Evolutionary conservation across 2,888 invertebrate species (phyloP), one percentile per base, ranked within the genome.

Genomic region (Sarcophaga subvicina): DNA sequence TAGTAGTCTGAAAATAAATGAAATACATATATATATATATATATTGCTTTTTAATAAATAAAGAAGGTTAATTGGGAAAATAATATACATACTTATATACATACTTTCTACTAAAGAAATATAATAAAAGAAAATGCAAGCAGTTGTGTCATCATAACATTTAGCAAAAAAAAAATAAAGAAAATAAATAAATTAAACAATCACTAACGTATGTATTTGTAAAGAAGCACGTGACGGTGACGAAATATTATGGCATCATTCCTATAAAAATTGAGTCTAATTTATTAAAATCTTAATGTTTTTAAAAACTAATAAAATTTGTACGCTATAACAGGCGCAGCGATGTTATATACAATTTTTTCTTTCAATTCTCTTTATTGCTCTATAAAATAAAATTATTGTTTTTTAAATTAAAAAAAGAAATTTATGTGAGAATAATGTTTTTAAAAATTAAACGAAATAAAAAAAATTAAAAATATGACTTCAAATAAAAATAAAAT

Each of bases 161-260:
- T 85, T 37, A 59, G 70, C 47, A 75, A 37, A 37, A 37, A 5
- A 37, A 37, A 72, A 75, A 72, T 47, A 67, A 62, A 66, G 12
- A 64, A 80, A 66, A 72, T 45, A 62, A 66, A 64, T 63, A 64
- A 69, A 76, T 67, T 71, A 47, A 67, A 69, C 69, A 70, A 45
- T 47, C 17, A 45, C 59, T 37, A 47, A 67, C 47, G 25, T 17
- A 54, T 17, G 17, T 54, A 54, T 17, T 6, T 17, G 20, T 17
- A 45, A 45, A 69, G 49, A 77, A 27, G 27, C 83, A 86, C 83
- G 83, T 86, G 80, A 86, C 72, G 79, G 20, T 86, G 86, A 83
- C 71, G 83, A 77, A 72, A 82, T 79, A 54, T 17, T 25, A 76
- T 82, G 70, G 47, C 60, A 83, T 86, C 75, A 86, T 83, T 71